Evolutionary conservation across 2,888 invertebrate species (phyloP), one percentile per base, ranked within the genome.

Genomic region (Cheilosia vulpina): DNA sequence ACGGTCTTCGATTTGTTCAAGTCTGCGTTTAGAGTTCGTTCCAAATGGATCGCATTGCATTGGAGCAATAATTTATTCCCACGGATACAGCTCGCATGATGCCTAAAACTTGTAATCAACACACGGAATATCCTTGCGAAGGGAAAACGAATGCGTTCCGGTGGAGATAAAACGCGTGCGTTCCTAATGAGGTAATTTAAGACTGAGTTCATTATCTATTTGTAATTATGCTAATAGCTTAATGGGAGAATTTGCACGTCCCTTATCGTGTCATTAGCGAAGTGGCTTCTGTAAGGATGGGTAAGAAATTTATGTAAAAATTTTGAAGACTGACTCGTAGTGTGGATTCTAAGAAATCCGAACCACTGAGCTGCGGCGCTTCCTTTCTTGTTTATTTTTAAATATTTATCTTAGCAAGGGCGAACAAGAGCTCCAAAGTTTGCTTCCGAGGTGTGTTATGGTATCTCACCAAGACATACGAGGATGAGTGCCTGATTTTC

Each of bases 201-300:
- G 79, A 72, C 66, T 79, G 60, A 79, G 79, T 79, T 79, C 79
- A 79, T 79, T 79, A 79, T 79, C 65, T 79, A 60, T 79, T 72
- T 79, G 79, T 72, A 79, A 79, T 79, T 79, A 79, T 79, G 65
- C 65, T 79, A 72, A 79, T 72, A 53, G 79, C 79, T 58, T 79
- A 79, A 72, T 65, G 72, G 15, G 72, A 27, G 52, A 79, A 65
- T 72, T 57, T 66, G 58, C 72, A 65, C 72, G 58, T 79, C 43
- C 79, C 58, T 52, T 65, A 65, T 57, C 52, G 65, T 65, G 58
- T 58, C 72, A 71, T 79, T 72, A 72, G 65, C 19, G 45, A 21
- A 43, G 68, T 24, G 57, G 52, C 68, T 68, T 17, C 45, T 31
- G 34, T 21, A 24, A 27, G 60, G 45, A 53, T 52, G 52, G 41